Base-by-base conservation (phyloP, 2,113 vertebrate genomes). In the Grus americana region DNA sequence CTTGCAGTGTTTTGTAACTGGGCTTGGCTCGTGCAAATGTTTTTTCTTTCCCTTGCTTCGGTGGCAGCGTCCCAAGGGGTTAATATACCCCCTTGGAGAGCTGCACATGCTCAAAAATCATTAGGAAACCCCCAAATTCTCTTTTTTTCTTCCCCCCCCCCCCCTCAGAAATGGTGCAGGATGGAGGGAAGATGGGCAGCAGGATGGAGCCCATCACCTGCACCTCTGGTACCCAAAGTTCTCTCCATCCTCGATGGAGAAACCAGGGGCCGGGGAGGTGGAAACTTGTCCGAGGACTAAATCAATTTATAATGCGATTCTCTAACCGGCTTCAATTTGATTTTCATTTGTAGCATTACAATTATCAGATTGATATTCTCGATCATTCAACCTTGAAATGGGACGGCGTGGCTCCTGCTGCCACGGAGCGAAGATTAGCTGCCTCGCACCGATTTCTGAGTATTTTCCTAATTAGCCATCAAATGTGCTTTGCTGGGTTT, bases 171-270 rank as follows among this genome's bases (percentile, higher is more conserved):
- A 47, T 7, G 23, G 11, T 20, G 6, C 0, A 2, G 58, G n/a
- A 50, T 23, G 50, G 59, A 70, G 38, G 38, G 24, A 58, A 61
- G 34, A 66, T 4, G 15, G 30, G 30, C 15, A 44, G 42, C 30
- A 67, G 40, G 47, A 47, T 26, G 34, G 6, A 9, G 11, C 32
- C 36, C 26, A 9, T 15, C 79, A 17, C 22, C 34, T 4, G 0
- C 58, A 17, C 15, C 81, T 34, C 36, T 12, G 20, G n/a, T 44
- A 50, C n/a, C 32, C 32, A 7, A 34, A 57, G 34, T 24, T 5
- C 20, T 19, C 34, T 47, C 67, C 14, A 2, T 1, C 61, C 10
- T 0, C 9, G 0, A 5, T 0, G 0, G 34, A n/a, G 16, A 54
- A 61, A 47, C 59, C 23, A 18, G 3, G 21, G 36, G 21, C 11